These are phyloP conservation scores for Porites lobata DNA, from an alignment of 92 coral and sea anemone genomes.

Conservation along the genomic window DNA sequence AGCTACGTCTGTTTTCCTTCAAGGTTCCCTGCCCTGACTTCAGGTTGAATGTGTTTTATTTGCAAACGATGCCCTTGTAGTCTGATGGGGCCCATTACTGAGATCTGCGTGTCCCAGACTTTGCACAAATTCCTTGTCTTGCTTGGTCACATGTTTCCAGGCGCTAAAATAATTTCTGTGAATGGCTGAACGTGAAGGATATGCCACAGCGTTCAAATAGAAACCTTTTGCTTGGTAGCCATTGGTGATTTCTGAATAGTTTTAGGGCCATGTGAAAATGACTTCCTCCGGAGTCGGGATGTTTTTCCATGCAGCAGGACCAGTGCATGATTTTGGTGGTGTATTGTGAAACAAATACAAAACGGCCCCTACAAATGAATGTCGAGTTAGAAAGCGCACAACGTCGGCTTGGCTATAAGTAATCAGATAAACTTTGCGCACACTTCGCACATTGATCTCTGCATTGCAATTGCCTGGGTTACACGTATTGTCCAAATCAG, in stretches of 20 bases:
- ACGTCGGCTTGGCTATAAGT: slow-evolving; percentile 56
- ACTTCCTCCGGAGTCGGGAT: slow-evolving; percentile 25
- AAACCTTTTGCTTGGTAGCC: slow-evolving; percentile 9
- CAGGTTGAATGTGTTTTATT: not conserved
- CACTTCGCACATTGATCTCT: not conserved
- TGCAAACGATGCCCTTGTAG: too few species aligned
- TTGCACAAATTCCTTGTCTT: slow-evolving; percentile 43
- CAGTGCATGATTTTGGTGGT: slow-evolving; percentile 38
- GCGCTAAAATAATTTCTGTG: slow-evolving; percentile 70
- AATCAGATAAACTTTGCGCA: slow-evolving; percentile 42
- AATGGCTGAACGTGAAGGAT: slow-evolving; percentile 36
- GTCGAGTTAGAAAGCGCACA: slow-evolving; percentile 34
- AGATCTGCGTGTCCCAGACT: slow-evolving; percentile 68
- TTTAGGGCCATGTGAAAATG: slow-evolving; percentile 60
- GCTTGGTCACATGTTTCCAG: slow-evolving; percentile 65
- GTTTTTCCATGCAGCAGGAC: slow-evolving; percentile 60
- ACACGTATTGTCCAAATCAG: too few species aligned
- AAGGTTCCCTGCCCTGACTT: not conserved
- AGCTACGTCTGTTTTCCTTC: slow-evolving; percentile 75
- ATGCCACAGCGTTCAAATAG: slow-evolving; percentile 20
- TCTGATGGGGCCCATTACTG: not conserved
- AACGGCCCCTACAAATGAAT: slow-evolving; percentile 40
- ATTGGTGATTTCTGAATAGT: slow-evolving; percentile 28
- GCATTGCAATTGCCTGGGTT: too few species aligned
- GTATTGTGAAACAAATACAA: slow-evolving; percentile 36